phyloP scores from a whole-genome alignment of 2,888 invertebrate species.

The Uloborus plumipes region DNA sequence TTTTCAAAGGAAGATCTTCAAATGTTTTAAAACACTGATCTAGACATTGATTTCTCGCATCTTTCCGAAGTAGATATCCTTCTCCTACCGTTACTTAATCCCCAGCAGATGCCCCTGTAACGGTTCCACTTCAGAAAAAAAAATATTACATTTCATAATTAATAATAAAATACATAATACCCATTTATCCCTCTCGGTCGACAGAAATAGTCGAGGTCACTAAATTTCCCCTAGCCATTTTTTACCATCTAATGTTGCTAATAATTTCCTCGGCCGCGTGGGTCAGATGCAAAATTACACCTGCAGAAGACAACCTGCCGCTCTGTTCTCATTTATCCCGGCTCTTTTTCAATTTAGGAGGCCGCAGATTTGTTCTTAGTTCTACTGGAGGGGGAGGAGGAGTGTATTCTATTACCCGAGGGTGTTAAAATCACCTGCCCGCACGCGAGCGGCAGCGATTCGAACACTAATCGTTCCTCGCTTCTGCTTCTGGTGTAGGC shows the following conservation, averaged over 20 bases:
- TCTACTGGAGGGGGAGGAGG: constrained; percentile 10
- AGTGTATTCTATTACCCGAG: constrained; percentile 21
- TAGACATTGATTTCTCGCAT: too few relatives aligned
- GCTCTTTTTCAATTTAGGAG: constrained; percentile 32
- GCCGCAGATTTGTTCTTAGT: constrained; percentile 20
- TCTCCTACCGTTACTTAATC: constrained; percentile 3
- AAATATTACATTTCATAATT: constrained; percentile 6
- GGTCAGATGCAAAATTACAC: constrained; percentile 54
- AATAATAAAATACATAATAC: constrained; percentile 6
- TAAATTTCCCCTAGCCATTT: too few relatives aligned
- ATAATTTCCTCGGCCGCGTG: neutral
- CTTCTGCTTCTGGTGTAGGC: too few relatives aligned
- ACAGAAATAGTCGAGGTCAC: neutral
- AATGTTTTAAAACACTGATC: too few relatives aligned
- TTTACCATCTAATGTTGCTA: too few relatives aligned
- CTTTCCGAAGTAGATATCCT: too few relatives aligned
- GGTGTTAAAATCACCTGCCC: constrained; percentile 54
- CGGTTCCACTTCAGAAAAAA: neutral
- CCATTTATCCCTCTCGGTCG: neutral
- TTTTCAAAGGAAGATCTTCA: too few relatives aligned
- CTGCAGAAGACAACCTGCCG: constrained; percentile 47
- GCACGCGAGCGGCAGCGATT: too few relatives aligned
- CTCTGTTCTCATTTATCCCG: constrained; percentile 18
- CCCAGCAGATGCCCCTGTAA: neutral
- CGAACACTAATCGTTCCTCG: too few relatives aligned